Evolutionary conservation across 2,113 vertebrate species (phyloP).

Genomic region (Galbula dea): DNA sequence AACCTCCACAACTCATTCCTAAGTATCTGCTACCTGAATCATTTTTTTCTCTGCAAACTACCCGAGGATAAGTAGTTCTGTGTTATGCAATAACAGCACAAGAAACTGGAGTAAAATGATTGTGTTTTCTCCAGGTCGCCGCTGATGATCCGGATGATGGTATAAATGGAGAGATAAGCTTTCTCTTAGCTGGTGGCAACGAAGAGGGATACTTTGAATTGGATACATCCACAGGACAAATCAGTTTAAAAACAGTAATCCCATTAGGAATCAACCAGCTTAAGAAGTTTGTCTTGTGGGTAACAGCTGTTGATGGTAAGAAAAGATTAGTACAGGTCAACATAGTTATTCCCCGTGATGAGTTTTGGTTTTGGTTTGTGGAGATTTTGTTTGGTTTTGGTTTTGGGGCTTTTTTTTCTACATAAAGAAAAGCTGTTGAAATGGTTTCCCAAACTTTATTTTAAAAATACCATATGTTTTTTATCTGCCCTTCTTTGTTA

Average conservation of each 20-base stretch:
- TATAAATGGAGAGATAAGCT: constrained; percentile 73
- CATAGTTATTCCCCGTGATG: not conserved
- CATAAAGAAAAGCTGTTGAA: not conserved
- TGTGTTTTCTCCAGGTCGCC: constrained; percentile 58
- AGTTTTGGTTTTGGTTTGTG: not conserved
- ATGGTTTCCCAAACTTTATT: not conserved
- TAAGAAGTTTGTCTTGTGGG: constrained; percentile 70
- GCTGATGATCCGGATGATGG: constrained; percentile 73
- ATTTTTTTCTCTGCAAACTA: not conserved
- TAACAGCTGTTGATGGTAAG: constrained; percentile 78
- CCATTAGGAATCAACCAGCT: constrained; percentile 43
- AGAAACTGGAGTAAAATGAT: not conserved
- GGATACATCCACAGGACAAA: constrained; percentile 58
- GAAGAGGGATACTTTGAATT: constrained; percentile 71
- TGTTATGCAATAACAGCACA: not conserved
- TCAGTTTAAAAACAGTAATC: constrained; percentile 69
- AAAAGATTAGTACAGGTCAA: not conserved
- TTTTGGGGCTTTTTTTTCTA: not conserved
- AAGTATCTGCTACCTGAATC: not conserved
- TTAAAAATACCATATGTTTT: not conserved
- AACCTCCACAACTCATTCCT: not conserved
- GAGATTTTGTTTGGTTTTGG: too few species aligned
- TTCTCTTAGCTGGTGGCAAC: constrained; percentile 73
- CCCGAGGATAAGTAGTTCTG: not conserved
- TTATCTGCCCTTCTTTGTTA: not conserved